Conservation (phyloP, 2,888 invertebrate species). For the Lasius platythorax region DNA sequence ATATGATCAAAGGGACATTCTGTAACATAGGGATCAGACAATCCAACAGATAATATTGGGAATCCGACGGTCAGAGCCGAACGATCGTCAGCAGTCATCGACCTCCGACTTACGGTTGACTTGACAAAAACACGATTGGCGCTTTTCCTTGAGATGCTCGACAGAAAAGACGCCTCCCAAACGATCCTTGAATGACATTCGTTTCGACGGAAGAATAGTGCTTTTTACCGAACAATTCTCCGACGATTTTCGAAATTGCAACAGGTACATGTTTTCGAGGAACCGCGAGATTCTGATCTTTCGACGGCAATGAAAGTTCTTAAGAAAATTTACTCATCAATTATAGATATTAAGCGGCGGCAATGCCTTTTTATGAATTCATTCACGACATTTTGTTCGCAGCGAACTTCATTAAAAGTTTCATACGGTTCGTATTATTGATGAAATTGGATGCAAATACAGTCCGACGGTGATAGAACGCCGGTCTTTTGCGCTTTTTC, state of each 20-base stretch:
- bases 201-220: neutral
- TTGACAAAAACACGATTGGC: conserved; percentile 3
- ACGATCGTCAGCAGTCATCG: conserved; percentile 10
- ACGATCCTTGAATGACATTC: conserved; percentile 19
- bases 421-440: conserved; percentile 48
- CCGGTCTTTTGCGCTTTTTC: conserved; percentile 36
- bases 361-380: conserved; percentile 22
- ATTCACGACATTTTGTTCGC: conserved; percentile 23
- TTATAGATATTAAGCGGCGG: neutral
- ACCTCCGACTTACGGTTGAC: neutral
- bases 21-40: neutral
- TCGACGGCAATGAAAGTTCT: neutral
- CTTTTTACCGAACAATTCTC: conserved; percentile 33
- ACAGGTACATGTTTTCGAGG: conserved; percentile 44
- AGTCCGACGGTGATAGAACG: conserved; percentile 20
- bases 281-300: conserved; percentile 10
- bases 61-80: neutral
- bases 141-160: neutral
- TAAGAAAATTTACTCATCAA: conserved; percentile 37
- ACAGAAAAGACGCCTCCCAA: neutral
- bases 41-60: neutral
- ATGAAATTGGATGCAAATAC: conserved; percentile 46
- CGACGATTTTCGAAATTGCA: conserved; percentile 40
- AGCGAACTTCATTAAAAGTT: conserved; percentile 36
- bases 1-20: neutral